Evolutionary conservation across 1,140 invertebrate species (phyloP).

Genomic region (Pteromalus puparum): DNA sequence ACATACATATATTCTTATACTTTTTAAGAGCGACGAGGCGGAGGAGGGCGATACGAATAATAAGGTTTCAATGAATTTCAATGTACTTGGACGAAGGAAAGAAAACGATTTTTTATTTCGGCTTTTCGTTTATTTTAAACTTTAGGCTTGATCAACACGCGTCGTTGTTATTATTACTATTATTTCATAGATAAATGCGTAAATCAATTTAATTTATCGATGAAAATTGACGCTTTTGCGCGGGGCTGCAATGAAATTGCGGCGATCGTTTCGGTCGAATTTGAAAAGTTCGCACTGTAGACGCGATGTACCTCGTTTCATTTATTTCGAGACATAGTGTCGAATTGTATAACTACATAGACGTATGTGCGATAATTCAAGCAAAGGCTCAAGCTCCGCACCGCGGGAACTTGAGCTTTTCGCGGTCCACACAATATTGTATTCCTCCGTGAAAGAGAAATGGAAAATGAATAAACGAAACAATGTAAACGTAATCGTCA

Average conservation of each 20-base stretch:
- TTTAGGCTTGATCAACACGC: slow-evolving; percentile 8
- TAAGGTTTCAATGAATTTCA: background rate
- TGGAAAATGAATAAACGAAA: slow-evolving; percentile 33
- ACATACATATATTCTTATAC: slow-evolving; percentile 29
- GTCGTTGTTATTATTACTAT: background rate
- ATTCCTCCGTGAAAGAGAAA: slow-evolving; percentile 37
- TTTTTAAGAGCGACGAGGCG: background rate
- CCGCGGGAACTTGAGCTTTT: background rate
- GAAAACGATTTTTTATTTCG: background rate
- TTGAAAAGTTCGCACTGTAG: background rate
- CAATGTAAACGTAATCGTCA: slow-evolving; percentile 54
- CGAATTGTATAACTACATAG: background rate
- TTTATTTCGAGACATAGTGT: background rate
- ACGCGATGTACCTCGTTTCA: slow-evolving; percentile 17
- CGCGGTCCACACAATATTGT: slow-evolving; percentile 15
- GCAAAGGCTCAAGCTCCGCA: background rate
- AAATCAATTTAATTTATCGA: slow-evolving; percentile 16
- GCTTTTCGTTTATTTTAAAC: slow-evolving; percentile 13
- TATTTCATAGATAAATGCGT: background rate
- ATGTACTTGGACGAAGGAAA: background rate
- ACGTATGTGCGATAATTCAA: background rate
- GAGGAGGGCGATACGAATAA: background rate
- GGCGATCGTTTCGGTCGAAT: background rate
- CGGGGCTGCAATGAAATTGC: background rate
- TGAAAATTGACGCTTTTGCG: background rate